A percentile compares a stretch with the other conserved stretches of the same genome.
phyloP scores from a whole-genome alignment of 2,888 invertebrate genomes.

The Ditula angustiorana region DNA sequence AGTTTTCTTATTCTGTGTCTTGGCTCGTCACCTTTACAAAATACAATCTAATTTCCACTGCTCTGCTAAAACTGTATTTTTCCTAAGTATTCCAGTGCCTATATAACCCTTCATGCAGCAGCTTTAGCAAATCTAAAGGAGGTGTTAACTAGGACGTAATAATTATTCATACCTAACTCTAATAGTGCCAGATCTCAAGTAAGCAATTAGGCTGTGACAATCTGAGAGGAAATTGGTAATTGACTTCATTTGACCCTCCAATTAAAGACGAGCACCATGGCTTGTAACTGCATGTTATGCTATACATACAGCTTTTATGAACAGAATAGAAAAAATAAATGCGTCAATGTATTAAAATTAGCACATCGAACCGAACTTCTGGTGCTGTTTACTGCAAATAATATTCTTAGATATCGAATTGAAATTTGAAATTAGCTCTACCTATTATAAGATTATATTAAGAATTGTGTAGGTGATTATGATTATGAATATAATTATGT shows the following conservation, averaged over 20 bases:
- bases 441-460: not conserved
- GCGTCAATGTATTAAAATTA: not conserved
- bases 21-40: no score
- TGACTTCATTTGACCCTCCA: constrained; percentile 80
- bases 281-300: constrained; percentile 43
- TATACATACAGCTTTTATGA: not conserved
- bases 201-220: constrained; percentile 76
- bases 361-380: not conserved
- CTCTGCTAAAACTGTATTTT: no score
- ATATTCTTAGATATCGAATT: not conserved
- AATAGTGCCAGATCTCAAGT: constrained; percentile 54
- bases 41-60: no score
- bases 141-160: constrained; percentile 35
- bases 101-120: not conserved
- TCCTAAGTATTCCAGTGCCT: no score
- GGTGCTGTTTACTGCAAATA: not conserved
- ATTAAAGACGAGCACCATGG: constrained; percentile 56
- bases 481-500: constrained; percentile 29
- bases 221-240: constrained; percentile 82
- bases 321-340: not conserved
- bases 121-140: not conserved
- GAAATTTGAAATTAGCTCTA: not conserved
- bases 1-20: no score
- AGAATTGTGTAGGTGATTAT: not conserved
- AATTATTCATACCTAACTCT: constrained; percentile 51